Base-by-base conservation (phyloP, 2,888 invertebrate species). In the Byasa hedistus region DNA sequence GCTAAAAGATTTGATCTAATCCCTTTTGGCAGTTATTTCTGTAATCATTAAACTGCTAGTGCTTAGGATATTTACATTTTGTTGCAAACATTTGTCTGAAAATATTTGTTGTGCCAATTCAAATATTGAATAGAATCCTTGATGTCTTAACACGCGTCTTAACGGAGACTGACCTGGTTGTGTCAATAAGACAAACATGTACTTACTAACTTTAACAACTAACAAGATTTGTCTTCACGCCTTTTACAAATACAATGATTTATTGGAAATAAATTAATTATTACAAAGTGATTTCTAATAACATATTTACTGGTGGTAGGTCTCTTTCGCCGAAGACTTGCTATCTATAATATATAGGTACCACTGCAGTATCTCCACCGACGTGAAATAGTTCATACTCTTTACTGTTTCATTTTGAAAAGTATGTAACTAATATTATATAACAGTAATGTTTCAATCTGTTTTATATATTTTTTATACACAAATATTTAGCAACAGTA, bases 81-180 rank as follows among this genome's bases (percentile, higher is more conserved):
- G 48, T n/a, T 32, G 21, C 21, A 36, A 57, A 21, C 32, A 21
- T 57, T 19, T 75, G 58, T 63, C 57, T 57, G 24, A 36, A 48
- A 32, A 24, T 57, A 22, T 55, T 19, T 36, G 19, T 54, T 57
- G 19, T 22, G 22, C 52, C 21, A 57, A 22, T 23, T 23, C 48
- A 63, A 57, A 57, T 48, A 48, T 48, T 44, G 32, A 51, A 51
- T 48, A 44, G 57, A 51, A 57, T 51, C 22, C 27, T 51, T 57
- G 36, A 57, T 21, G 48, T 54, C 19, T 44, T 23, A 55, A 55
- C 22, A 62, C 21, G 55, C 51, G 19, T 24, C 24, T 55, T 17
- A 55, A 55, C 55, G 24, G 24, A 55, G 32, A 12, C 39, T 55
- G 61, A 62, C 61, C 61, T 62, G 24, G 55, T 62, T 61, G n/a